A percentile compares a stretch with the other conserved stretches of the same genome.
These are phyloP conservation scores for Spatulosminthurus flaviceps DNA, from an alignment of 2,888 invertebrate species.

Conservation along the genomic window DNA sequence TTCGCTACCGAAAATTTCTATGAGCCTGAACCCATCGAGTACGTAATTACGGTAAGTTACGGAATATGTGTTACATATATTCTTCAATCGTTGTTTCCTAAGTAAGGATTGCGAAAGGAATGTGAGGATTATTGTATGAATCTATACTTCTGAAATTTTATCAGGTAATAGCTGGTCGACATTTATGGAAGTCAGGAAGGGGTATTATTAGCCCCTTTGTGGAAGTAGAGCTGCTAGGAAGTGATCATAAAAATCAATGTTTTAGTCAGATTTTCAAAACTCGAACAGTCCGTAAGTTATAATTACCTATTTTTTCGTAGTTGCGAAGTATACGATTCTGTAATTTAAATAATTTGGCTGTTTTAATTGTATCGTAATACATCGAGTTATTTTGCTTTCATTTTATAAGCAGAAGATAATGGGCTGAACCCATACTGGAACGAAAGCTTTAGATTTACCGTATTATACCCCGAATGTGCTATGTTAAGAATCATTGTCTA, in stretches of 20 bases:
- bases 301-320: not conserved
- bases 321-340: too few relatives aligned
- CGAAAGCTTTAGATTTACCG: constrained; percentile 83
- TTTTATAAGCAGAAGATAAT: constrained; percentile 78
- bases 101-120: too few relatives aligned
- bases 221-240: constrained; percentile 88
- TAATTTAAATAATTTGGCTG: too few relatives aligned
- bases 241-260: constrained; percentile 76
- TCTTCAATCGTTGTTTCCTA: too few relatives aligned
- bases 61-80: too few relatives aligned
- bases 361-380: not conserved
- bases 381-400: too few relatives aligned
- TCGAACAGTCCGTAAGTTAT: constrained; percentile 79
- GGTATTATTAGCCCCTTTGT: constrained; percentile 91
- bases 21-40: constrained; percentile 27
- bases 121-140: too few relatives aligned
- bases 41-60: constrained; percentile 26
- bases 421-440: constrained; percentile 95
- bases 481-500: constrained; percentile 87
- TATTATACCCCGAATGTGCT: constrained; percentile 83
- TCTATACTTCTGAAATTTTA: too few relatives aligned
- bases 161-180: constrained; percentile 88
- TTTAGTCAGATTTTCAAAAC: constrained; percentile 84
- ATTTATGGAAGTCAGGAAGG: constrained; percentile 80
- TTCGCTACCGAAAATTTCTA: constrained; percentile 67